phyloP scores from a whole-genome alignment of 1,140 invertebrate species.

The Zaprionus davidi region DNA sequence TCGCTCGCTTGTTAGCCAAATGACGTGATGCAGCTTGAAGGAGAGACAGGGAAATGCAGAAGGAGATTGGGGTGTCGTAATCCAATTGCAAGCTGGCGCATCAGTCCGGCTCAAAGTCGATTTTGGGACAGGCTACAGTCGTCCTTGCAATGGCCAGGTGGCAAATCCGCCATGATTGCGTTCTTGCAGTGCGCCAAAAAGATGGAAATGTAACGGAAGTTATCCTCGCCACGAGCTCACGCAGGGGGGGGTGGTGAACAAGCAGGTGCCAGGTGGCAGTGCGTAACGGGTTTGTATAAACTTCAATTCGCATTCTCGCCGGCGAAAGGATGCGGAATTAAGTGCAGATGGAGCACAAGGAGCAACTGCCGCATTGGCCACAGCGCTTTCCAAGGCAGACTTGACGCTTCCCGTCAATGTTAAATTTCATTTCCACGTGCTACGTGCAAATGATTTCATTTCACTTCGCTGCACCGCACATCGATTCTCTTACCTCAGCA shows the following conservation, averaged over 20 bases:
- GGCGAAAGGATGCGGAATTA: conserved; percentile 48
- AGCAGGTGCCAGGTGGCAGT: not conserved
- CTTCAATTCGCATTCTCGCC: conserved; percentile 12
- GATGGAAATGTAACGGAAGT: conserved; percentile 46
- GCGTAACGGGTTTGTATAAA: not conserved
- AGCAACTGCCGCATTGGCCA: conserved; percentile 51
- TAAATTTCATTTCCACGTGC: conserved; percentile 63
- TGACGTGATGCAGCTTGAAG: conserved; percentile 20
- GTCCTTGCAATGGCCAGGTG: conserved; percentile 18
- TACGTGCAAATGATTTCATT: conserved; percentile 64
- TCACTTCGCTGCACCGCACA: conserved; percentile 35
- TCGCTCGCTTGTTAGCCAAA: conserved; percentile 32
- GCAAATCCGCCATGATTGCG: conserved; percentile 42
- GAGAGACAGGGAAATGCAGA: not conserved
- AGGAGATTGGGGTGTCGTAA: conserved; percentile 24
- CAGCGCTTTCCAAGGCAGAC: not conserved
- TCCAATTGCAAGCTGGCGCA: conserved; percentile 42
- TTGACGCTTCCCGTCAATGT: conserved; percentile 28
- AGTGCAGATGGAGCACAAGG: conserved; percentile 35
- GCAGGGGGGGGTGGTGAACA: not conserved
- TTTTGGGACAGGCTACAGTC: conserved; percentile 16
- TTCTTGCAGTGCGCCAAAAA: conserved; percentile 30
- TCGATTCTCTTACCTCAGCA: not conserved
- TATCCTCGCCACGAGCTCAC: conserved; percentile 24
- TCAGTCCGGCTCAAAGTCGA: conserved; percentile 27